These are phyloP conservation scores for Helobdella robusta DNA, from an alignment of 2,888 invertebrate species.

Conservation along the genomic window DNA sequence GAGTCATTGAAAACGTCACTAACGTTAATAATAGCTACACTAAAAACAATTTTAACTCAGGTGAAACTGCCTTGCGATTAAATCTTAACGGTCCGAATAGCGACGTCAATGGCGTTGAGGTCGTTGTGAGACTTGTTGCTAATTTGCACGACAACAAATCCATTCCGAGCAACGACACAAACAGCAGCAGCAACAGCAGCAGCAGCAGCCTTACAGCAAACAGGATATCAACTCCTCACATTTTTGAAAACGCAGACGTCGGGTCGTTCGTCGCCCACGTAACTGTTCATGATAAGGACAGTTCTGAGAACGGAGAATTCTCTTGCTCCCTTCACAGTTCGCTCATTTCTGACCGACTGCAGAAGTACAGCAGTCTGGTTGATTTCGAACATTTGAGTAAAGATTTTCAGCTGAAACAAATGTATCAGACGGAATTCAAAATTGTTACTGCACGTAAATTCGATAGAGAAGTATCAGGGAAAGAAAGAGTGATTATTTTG, in stretches of 20 bases:
- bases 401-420: conserved; percentile 37
- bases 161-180: neutral
- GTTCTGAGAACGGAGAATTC: conserved; percentile 28
- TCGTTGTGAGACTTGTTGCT: neutral
- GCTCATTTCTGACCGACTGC: neutral
- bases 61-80: no score
- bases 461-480: conserved; percentile 39
- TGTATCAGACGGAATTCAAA: conserved; percentile 41
- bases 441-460: conserved; percentile 50
- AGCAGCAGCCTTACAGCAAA: neutral
- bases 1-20: neutral
- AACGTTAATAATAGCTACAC: neutral
- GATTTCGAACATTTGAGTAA: conserved; percentile 5
- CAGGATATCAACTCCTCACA: conserved; percentile 4
- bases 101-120: no score
- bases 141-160: neutral
- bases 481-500: conserved; percentile 51
- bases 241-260: conserved; percentile 23
- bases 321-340: conserved; percentile 18
- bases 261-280: conserved; percentile 31
- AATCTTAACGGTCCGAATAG: no score
- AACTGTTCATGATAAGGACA: conserved; percentile 28
- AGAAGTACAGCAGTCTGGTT: neutral
- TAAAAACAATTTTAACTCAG: no score
- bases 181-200: neutral